Evolutionary conservation across 2,888 invertebrate genomes (phyloP).

Genomic region (Notodonta dromedarius): DNA sequence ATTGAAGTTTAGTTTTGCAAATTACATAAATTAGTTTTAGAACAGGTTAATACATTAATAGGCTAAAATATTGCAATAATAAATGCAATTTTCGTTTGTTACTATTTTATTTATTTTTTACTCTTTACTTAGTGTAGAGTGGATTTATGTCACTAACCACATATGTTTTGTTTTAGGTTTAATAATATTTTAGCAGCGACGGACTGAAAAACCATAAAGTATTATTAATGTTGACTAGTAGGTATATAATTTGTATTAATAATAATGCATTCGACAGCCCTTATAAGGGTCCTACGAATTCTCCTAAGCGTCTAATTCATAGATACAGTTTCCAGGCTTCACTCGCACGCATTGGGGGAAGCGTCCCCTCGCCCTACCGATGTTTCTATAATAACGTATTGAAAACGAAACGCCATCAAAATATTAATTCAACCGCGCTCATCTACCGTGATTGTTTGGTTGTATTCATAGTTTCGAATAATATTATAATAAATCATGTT

Average conservation of each 20-base stretch:
- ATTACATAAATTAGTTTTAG: constrained; percentile 20
- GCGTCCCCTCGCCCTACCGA: constrained; percentile 53
- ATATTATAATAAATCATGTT: constrained; percentile 33
- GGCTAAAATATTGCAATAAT: no score
- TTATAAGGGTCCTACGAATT: constrained; percentile 52
- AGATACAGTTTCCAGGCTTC: constrained; percentile 70
- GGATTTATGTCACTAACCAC: no score
- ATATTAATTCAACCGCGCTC: constrained; percentile 52
- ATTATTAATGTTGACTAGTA: neutral
- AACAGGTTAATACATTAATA: neutral
- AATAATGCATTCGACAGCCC: constrained; percentile 47
- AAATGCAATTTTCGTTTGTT: no score
- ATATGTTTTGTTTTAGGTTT: no score
- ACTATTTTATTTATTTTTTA: no score
- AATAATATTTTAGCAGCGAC: no score
- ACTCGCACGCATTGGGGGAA: constrained; percentile 68
- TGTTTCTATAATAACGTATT: constrained; percentile 67
- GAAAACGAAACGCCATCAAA: constrained; percentile 68
- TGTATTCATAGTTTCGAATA: constrained; percentile 16
- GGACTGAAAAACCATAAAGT: no score
- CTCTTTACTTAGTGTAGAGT: no score
- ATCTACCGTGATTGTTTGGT: constrained; percentile 27
- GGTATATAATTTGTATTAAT: neutral
- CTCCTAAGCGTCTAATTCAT: constrained; percentile 71
- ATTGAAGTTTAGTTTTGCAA: constrained; percentile 38